phyloP scores from a whole-genome alignment of 2,113 vertebrate genomes.

The Pipa parva region DNA sequence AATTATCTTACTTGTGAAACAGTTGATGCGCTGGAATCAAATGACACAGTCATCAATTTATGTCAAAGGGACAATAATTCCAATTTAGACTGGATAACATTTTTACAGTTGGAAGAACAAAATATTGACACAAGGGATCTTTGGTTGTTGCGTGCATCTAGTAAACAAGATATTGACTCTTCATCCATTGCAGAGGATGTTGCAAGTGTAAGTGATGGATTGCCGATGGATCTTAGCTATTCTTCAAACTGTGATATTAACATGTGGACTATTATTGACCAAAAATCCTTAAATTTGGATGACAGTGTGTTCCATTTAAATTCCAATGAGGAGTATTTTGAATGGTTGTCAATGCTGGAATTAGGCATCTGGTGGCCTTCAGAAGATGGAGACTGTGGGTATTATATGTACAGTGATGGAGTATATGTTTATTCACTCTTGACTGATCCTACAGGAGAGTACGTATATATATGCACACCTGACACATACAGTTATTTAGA shows the following conservation, averaged over 20 bases:
- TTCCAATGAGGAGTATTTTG: slow-evolving; percentile 78
- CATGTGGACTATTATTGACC: slow-evolving; percentile 53
- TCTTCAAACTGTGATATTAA: slow-evolving; percentile 56
- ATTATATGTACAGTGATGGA: slow-evolving; percentile 88
- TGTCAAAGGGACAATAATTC: slow-evolving; percentile 65
- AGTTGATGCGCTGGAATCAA: slow-evolving; percentile 53
- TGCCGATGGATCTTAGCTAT: slow-evolving; percentile 70
- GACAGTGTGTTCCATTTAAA: slow-evolving; percentile 64
- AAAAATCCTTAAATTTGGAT: slow-evolving; percentile 59
- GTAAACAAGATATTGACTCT: slow-evolving; percentile 60
- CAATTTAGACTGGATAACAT: slow-evolving; percentile 60
- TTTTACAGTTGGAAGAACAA: slow-evolving; percentile 66
- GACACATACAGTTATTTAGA: slow-evolving; percentile 60
- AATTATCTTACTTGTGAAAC: slow-evolving; percentile 45
- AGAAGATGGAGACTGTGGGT: slow-evolving; percentile 86
- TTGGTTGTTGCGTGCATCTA: slow-evolving; percentile 53
- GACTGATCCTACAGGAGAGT: slow-evolving; percentile 83
- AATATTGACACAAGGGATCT: slow-evolving; percentile 67
- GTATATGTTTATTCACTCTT: slow-evolving; percentile 88
- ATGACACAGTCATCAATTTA: slow-evolving; percentile 55
- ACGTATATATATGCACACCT: slow-evolving; percentile 81
- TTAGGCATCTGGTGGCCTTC: slow-evolving; percentile 92
- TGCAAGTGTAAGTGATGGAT: slow-evolving; percentile 55
- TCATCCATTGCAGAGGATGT: slow-evolving; percentile 50
- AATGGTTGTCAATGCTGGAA: slow-evolving; percentile 83